These are phyloP conservation scores for Eupleurogrammus muticus DNA, from an alignment of 2,797 vertebrate genomes.

Conservation along the genomic window DNA sequence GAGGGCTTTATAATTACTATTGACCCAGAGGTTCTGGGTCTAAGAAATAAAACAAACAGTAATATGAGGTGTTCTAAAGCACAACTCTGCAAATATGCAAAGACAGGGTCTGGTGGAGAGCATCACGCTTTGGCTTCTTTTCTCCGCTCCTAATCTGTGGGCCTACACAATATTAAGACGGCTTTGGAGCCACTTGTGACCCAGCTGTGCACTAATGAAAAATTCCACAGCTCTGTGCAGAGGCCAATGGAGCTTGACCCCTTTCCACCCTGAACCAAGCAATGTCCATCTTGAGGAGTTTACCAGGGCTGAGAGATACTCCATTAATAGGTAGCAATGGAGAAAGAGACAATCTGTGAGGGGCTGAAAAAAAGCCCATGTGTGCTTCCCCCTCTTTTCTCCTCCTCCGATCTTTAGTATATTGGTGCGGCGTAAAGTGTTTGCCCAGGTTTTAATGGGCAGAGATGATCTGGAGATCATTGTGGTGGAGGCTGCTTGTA, in stretches of 20 bases:
- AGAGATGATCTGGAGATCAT: constrained; percentile 94
- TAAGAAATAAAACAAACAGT: constrained; percentile 89
- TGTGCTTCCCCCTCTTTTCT: constrained; percentile 84
- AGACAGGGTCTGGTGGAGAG: constrained; percentile 88
- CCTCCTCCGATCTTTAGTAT: constrained; percentile 86
- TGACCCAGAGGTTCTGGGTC: constrained; percentile 83
- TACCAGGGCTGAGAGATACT: constrained; percentile 94
- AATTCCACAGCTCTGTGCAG: constrained; percentile 94
- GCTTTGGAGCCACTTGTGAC: constrained; percentile 96
- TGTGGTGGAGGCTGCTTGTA: constrained; percentile 72
- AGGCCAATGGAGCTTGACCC: constrained; percentile 90
- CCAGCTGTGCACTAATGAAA: constrained; percentile 99
- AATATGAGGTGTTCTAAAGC: constrained; percentile 90
- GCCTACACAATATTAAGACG: constrained; percentile 96
- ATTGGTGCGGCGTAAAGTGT: constrained; percentile 92
- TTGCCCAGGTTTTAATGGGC: constrained; percentile 98
- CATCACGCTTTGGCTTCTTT: constrained; percentile 88
- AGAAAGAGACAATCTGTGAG: constrained; percentile 88
- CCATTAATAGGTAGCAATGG: constrained; percentile 90
- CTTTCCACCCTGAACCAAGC: constrained; percentile 78
- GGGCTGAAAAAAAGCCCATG: constrained; percentile 56
- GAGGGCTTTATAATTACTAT: constrained; percentile 86
- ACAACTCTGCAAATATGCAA: constrained; percentile 92
- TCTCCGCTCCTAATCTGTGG: constrained; percentile 88
- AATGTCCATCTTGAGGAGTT: constrained; percentile 93